Base-by-base conservation (phyloP, 30 jellyfish, hydroid and myxozoan genomes). In the Pseudorhiza aurosa region DNA sequence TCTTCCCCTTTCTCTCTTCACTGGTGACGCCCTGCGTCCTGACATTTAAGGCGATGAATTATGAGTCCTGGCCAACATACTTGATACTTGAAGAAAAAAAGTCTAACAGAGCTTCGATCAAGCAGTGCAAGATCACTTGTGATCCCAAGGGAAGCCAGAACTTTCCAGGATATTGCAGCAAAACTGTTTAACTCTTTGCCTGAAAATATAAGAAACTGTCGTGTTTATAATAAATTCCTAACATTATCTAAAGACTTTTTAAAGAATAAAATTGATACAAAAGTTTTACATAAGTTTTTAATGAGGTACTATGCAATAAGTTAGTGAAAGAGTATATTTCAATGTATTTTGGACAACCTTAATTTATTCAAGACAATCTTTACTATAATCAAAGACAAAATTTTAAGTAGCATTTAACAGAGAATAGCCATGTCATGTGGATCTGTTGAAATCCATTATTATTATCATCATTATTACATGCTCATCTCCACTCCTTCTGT, bases 101-200 rank as follows among this genome's bases (percentile, higher is more conserved):
- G 69, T 43, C 0, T 43, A 70, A 47, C 53, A 24, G 83, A 70
- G 70, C n/a, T 42, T 45, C 83, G 79, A 65, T 70, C 83, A 70
- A 70, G 69, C 69, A 36, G 79, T 36, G 60, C 59, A 31, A 70
- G 70, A n/a, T 72, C 85, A 51, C 85, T 72, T 55, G 70, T 72
- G 69, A 72, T 72, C 73, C 85, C 69, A 50, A 72, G 70, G 70
- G 73, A 72, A 47, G 50, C 85, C 35, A 58, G 85, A 21, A 72
- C 85, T 31, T 72, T 72, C 62, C 85, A 72, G 85, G 85, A 50
- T 72, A 49, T 30, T 51, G 70, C 60, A 50, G 85, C 73, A 72
- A 72, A 72, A 42, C 63, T 46, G 26, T 72, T 72, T 30, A 72
- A 72, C 36, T 72, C 83, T 47, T 49, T 72, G 74, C 85, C 85